A percentile compares a stretch with the other conserved stretches of the same genome.
phyloP scores from a whole-genome alignment of 2,797 vertebrate genomes.

The Lagocephalus sceleratus region DNA sequence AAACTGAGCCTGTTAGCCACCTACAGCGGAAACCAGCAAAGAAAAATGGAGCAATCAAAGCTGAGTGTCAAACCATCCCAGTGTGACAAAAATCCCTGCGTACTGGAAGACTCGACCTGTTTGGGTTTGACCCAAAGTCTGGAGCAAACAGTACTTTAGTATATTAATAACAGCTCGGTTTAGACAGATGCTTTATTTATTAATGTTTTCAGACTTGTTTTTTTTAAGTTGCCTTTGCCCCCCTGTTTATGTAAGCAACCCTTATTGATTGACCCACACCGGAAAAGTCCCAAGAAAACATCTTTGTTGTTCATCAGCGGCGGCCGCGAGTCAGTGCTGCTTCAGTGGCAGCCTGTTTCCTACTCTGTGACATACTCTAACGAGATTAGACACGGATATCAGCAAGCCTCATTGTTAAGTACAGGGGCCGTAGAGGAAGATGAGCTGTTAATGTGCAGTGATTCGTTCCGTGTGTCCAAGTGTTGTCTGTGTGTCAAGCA shows the following conservation, averaged over 20 bases:
- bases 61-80: conserved; percentile 53
- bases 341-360: conserved; percentile 43
- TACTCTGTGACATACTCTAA: conserved; percentile 50
- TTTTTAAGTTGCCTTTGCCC: conserved; percentile 58
- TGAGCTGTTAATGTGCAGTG: conserved; percentile 53
- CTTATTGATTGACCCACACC: conserved; percentile 41
- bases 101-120: conserved; percentile 23
- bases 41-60: conserved; percentile 67
- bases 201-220: conserved; percentile 33
- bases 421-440: conserved; percentile 31
- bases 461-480: conserved; percentile 60
- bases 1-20: conserved; percentile 59
- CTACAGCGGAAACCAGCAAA: conserved; percentile 45
- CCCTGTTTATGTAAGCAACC: conserved; percentile 19
- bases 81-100: conserved; percentile 44
- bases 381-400: conserved; percentile 63
- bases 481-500: conserved; percentile 44
- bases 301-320: conserved; percentile 44
- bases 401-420: conserved; percentile 47
- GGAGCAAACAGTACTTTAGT: conserved; percentile 45
- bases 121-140: conserved; percentile 37
- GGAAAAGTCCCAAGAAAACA: conserved; percentile 48
- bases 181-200: conserved; percentile 60
- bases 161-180: conserved; percentile 14
- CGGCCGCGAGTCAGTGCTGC: conserved; percentile 37